Percentiles rank a stretch among this genome's conserved stretches.
These are phyloP conservation scores for Ovibos moschatus DNA, from an alignment of 2,113 vertebrate genomes.

Conservation along the genomic window DNA sequence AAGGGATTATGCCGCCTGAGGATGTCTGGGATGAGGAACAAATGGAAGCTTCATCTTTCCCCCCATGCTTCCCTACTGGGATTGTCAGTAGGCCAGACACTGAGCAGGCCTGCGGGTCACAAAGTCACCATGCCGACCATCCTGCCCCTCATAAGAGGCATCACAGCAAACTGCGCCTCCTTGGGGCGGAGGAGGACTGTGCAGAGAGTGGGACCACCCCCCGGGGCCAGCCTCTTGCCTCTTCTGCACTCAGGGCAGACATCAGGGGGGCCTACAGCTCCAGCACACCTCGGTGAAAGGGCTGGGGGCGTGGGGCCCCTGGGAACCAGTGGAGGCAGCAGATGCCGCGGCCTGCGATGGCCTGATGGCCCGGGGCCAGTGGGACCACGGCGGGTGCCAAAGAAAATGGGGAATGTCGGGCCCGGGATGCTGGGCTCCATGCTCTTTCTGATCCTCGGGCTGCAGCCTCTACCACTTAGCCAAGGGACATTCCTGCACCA, in stretches of 20 bases:
- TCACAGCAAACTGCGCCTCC: neutral
- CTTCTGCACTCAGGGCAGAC: neutral
- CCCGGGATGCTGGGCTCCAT: neutral
- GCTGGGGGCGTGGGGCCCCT: neutral
- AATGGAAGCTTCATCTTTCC: neutral
- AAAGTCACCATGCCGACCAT: slow-evolving; percentile 65
- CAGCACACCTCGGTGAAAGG: neutral
- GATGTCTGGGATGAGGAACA: neutral
- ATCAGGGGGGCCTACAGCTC: neutral
- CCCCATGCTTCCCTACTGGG: neutral
- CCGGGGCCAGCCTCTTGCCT: neutral
- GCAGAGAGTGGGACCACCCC: neutral
- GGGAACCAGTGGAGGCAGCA: neutral
- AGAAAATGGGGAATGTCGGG: slow-evolving; percentile 3
- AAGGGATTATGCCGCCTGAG: neutral
- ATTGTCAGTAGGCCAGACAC: neutral
- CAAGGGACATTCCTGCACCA: neutral
- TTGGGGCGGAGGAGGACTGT: neutral
- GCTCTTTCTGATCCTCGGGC: neutral
- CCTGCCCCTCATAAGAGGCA: neutral
- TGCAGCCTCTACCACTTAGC: neutral
- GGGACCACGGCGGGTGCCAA: neutral
- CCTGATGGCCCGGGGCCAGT: neutral
- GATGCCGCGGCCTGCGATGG: neutral
- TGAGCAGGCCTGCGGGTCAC: slow-evolving; percentile 45